Conservation (phyloP, 1,140 invertebrate genomes). For the Drosophila serrata region DNA sequence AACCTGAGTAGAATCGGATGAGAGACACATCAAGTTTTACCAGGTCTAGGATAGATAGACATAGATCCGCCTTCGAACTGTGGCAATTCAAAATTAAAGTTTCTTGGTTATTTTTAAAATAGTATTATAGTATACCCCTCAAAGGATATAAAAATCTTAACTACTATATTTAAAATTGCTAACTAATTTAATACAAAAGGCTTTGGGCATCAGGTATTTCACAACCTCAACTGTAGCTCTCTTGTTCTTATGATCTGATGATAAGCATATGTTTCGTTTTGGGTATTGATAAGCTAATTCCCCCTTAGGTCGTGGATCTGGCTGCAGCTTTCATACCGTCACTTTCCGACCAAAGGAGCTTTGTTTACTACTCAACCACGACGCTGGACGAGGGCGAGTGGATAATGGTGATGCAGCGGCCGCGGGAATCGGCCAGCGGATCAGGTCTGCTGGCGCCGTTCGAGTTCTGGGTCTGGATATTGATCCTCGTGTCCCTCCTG, state of each 20-base stretch:
- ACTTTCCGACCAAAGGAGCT: slow-evolving; percentile 87
- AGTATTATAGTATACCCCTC: too few relatives aligned
- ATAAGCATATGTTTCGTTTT: background rate
- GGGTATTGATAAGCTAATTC: background rate
- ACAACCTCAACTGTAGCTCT: background rate
- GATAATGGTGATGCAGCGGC: slow-evolving; percentile 92
- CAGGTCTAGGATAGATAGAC: too few relatives aligned
- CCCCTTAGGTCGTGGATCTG: slow-evolving; percentile 88
- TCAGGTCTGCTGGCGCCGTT: slow-evolving; percentile 94
- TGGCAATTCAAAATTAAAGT: too few relatives aligned
- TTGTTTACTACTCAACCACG: slow-evolving; percentile 88
- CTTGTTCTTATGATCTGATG: background rate
- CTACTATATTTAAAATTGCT: too few relatives aligned
- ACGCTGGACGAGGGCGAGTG: slow-evolving; percentile 90
- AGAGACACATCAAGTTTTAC: too few relatives aligned
- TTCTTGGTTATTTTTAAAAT: too few relatives aligned
- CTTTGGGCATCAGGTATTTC: background rate
- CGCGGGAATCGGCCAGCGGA: slow-evolving; percentile 92
- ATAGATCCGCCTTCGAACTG: too few relatives aligned
- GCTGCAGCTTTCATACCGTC: slow-evolving; percentile 91
- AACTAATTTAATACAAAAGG: background rate
- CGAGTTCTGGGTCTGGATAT: slow-evolving; percentile 90
- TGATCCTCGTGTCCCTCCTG: slow-evolving; percentile 90
- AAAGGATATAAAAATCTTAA: too few relatives aligned
- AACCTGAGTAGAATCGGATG: too few relatives aligned